Base-by-base conservation (phyloP, 1,140 invertebrate genomes). In the Dreissena polymorpha region DNA sequence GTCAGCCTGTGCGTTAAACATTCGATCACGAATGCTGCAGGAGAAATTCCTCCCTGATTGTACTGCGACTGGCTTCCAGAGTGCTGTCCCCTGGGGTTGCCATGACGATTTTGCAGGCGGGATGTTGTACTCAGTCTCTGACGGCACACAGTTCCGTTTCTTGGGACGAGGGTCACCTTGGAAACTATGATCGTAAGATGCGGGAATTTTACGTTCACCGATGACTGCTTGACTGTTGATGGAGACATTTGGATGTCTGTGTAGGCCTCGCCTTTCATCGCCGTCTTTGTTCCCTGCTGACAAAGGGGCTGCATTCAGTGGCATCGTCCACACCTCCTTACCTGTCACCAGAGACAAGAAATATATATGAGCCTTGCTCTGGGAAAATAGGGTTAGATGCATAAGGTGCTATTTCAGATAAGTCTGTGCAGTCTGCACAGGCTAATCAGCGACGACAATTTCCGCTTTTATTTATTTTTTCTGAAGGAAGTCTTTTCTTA, bases 111-210 rank as follows among this genome's bases (percentile, higher is more conserved):
- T 73, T 25, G 68, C 71, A 13, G 86, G 79, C n/a, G 84, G 86
- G 51, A 68, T 21, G 29, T 53, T 73, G 5, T 50, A 67, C 27
- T 79, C 57, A 49, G 67, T 77, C 51, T 90, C 89, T 6, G 76
- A 65, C 0, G 90, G 88, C 14, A 90, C 87, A 72, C 89, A 92
- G 75, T 91, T 89, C 67, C 90, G 89, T 82, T 92, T 92, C 49
- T 89, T 91, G 14, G 91, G 91, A 51, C 63, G 63, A 77, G 49
- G n/a, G 16, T 60, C 57, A 18, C 57, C 57, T 18, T 60, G 57
- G 16, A 13, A 70, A 70, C 39, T 25, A 10, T 10, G 68, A 70
- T 21, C 23, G 13, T 25, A 39, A 70, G 68, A 13, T 10, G n/a
- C 23, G 25, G 39, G 2, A 2, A 8, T 39, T 39, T 39, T 39